These are phyloP conservation scores for Molossus alvarezi DNA, from an alignment of 2,797 vertebrate species.

Conservation along the genomic window DNA sequence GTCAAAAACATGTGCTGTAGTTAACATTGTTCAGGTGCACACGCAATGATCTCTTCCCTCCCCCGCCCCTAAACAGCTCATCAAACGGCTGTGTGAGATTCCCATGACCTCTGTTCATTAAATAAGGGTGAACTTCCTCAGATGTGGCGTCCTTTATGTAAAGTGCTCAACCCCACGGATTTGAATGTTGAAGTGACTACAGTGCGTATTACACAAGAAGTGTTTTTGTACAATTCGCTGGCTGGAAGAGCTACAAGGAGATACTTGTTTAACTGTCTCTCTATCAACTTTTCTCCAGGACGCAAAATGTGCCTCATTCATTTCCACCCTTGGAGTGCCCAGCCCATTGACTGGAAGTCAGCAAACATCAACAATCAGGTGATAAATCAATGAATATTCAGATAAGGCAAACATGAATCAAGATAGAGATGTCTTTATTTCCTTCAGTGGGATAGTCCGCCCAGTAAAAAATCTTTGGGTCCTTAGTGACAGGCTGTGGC, in stretches of 20 bases:
- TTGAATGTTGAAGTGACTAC: neutral
- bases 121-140: neutral
- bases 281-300: neutral
- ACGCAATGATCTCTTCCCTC: neutral
- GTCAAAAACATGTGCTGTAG: neutral
- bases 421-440: slow-evolving; percentile 3
- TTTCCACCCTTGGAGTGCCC: neutral
- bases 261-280: neutral
- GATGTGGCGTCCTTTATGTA: neutral
- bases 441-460: neutral
- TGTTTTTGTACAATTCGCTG: neutral
- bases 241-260: neutral
- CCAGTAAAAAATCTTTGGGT: neutral
- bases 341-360: neutral
- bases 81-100: neutral
- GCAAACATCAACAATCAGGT: neutral
- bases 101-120: neutral
- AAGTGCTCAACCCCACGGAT: neutral
- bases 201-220: neutral
- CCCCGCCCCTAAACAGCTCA: neutral
- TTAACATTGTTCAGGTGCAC: neutral
- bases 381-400: slow-evolving; percentile 35
- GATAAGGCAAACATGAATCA: neutral
- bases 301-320: neutral
- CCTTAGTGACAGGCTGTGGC: neutral